Base-by-base conservation (phyloP, 2,888 invertebrate species). In the Uloborus plumipes region DNA sequence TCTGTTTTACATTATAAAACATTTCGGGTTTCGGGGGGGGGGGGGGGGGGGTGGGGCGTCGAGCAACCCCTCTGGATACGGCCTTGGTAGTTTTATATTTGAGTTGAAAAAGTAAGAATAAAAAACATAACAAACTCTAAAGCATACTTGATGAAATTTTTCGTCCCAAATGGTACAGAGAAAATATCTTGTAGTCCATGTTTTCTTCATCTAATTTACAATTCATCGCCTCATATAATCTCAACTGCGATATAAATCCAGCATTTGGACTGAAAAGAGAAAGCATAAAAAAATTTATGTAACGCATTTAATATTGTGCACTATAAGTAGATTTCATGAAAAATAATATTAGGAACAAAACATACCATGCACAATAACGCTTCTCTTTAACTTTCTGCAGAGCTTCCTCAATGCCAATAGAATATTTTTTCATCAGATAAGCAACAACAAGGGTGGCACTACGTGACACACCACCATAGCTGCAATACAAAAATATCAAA, bases 391-490 rank as follows among this genome's bases (percentile, higher is more conserved):
- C 88, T 53, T 86, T 85, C 61, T 92, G 91, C 84, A 93, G 93
- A 0, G 96, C 95, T 67, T 94, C 93, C 51, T 92, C 91, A 86
- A 93, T 94, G 78, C 92, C 92, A 61, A 95, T 88, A n/a, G 92
- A 89, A 88, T 95, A 92, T 86, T 94, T 94, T 87, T 94, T 93
- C 97, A 97, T 97, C 15, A 96, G 89, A 88, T 93, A 96, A 0
- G 94, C 96, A 77, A 96, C 93, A 0, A 96, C 94, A 3, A 96
- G 91, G 0, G 96, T 93, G 0, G 96, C 94, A 88, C 97, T 97
- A 73, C 97, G 92, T 0, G 97, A 97, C 3, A 96, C 94, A 16
- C 97, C 97, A 87, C 94, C 96, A 88, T 95, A 95, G 89, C 94
- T 94, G 88, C 47, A 88, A 83, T 49, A 16, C 39, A 70, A 64